phyloP scores from a whole-genome alignment of 2,113 vertebrate genomes.

The Riparia riparia region DNA sequence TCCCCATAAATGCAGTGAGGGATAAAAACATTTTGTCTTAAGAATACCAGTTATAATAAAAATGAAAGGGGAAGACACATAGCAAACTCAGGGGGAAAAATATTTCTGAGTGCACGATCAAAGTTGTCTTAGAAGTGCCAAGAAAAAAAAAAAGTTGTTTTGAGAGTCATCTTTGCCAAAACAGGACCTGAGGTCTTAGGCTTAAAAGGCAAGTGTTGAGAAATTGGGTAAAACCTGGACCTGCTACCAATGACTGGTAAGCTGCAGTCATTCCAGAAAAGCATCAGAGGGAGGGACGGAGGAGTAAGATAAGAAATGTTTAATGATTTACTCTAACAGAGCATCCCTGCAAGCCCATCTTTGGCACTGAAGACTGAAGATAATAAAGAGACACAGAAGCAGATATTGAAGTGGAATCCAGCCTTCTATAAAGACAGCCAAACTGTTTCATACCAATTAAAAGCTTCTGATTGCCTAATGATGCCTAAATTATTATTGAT shows the following conservation, averaged over 20 bases:
- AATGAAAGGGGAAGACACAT: not conserved
- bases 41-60: not conserved
- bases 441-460: not conserved
- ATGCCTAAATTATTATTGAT: not conserved
- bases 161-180: not conserved
- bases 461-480: not conserved
- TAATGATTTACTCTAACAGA: conserved; percentile 1
- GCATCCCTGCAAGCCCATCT: not conserved
- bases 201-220: not conserved
- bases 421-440: not conserved
- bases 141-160: not conserved
- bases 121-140: not conserved
- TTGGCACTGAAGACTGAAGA: not conserved
- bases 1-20: not conserved
- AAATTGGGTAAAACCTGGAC: not conserved
- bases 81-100: not conserved
- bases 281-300: not conserved
- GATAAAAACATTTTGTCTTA: not conserved
- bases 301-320: not conserved
- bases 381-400: not conserved
- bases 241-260: not conserved
- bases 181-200: not conserved
- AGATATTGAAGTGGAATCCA: not conserved
- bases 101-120: not conserved
- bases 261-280: not conserved